These are phyloP conservation scores for Mirza zaza DNA, from an alignment of 2,113 vertebrate species.

Conservation along the genomic window DNA sequence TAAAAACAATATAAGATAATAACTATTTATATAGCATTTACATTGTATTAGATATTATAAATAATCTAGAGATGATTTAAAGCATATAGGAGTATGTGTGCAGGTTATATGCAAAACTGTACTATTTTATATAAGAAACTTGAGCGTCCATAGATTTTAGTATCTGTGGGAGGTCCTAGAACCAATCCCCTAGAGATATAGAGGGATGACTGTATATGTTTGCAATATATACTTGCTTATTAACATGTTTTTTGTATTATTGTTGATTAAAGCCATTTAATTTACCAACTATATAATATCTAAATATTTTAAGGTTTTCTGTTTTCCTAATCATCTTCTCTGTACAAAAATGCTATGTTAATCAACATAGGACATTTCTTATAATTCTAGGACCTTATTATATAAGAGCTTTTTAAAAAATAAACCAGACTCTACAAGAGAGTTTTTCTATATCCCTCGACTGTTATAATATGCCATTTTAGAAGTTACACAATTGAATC, in stretches of 20 bases:
- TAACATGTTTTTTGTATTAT: neutral
- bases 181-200: neutral
- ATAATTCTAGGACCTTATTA: neutral
- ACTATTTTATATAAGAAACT: no score
- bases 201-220: no score
- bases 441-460: neutral
- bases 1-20: neutral
- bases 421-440: neutral
- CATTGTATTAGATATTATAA: no score
- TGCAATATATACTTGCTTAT: neutral
- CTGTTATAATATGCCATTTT: neutral
- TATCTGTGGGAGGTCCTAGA: no score
- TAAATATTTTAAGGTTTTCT: neutral
- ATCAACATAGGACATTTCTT: neutral
- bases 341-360: neutral
- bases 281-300: neutral
- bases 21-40: no score
- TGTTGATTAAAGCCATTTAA: neutral
- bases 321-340: conserved; percentile 2
- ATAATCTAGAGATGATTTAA: no score
- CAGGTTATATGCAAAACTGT: no score
- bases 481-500: neutral
- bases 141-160: no score
- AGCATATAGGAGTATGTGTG: no score
- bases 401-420: neutral